Evolutionary conservation across 2,113 vertebrate species (phyloP), one percentile per base, ranked within the genome.

Genomic region (Nematolebias whitei): DNA sequence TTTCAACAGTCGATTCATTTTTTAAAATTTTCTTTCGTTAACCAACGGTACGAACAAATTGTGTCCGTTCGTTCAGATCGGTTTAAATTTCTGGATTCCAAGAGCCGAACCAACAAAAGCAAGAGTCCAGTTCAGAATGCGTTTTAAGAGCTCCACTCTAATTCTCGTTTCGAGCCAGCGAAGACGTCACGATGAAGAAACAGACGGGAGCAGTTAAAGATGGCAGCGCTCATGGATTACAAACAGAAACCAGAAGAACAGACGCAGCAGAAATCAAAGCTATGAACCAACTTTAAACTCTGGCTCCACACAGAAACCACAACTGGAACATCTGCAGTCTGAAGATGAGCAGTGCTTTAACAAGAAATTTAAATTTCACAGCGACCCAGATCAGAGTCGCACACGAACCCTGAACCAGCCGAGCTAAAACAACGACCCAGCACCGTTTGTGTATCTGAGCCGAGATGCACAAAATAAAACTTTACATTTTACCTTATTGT

Each of bases 101-200:
- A 39, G 7, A 74, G 52, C 73, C 63, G 79, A 80, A 80, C 74
- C 58, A 60, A 43, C 44, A 67, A 0, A 41, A 18, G 22, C 35
- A 22, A 53, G 14, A 26, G 20, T 53, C 39, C 14, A 13, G 13
- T 39, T 38, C 44, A 76, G 29, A 67, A 50, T 9, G 2, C 1
- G 38, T n/a, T 66, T 22, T 57, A 1, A 52, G 64, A 5, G 61
- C 54, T 51, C 45, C 67, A 38, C 35, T 12, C 20, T 8, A 50
- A 19, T 35, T 40, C n/a, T 56, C 13, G 40, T 56, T 39, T 56
- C 12, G 40, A 70, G 54, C 49, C 19, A 58, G 44, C 64, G 58
- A 58, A 20, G 55, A 62, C 29, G 22, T 18, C 12, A 39, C n/a
- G 62, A 44, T 12, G 19, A 59, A 51, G 32, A 32, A 20, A 74